These are phyloP conservation scores for Steinernema feltiae DNA, from an alignment of 1,140 invertebrate species.

Conservation along the genomic window DNA sequence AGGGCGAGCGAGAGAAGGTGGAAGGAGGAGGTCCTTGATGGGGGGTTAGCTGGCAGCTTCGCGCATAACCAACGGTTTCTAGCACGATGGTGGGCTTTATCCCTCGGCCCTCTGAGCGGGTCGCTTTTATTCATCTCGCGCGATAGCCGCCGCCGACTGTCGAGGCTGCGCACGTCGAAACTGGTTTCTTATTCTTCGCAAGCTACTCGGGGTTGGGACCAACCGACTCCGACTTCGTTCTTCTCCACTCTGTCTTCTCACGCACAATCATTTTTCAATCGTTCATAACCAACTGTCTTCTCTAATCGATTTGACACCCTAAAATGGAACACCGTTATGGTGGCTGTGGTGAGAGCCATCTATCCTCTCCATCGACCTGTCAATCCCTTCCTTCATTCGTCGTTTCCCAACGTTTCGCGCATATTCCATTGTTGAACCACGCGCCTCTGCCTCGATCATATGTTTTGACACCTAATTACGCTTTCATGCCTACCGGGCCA, in stretches of 20 bases:
- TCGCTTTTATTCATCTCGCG: not conserved
- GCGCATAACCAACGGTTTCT: not conserved
- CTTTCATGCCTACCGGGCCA: not conserved
- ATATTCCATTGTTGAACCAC: not conserved
- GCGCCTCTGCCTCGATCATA: not conserved
- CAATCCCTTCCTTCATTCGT: not conserved
- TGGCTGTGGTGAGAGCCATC: no score
- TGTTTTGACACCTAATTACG: not conserved
- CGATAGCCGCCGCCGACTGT: not conserved
- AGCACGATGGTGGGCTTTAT: not conserved
- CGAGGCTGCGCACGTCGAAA: slow-evolving; percentile 8
- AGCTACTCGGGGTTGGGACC: not conserved
- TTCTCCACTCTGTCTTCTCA: not conserved
- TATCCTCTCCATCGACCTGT: no score
- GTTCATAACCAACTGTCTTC: slow-evolving; percentile 15
- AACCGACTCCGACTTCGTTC: slow-evolving; percentile 12
- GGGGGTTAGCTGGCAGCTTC: not conserved
- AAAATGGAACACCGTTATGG: not conserved
- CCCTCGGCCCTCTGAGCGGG: not conserved
- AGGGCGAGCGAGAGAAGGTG: not conserved
- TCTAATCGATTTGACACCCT: slow-evolving; percentile 14
- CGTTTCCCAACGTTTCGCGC: not conserved
- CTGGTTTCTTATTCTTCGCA: not conserved
- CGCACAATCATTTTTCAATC: slow-evolving; percentile 12
- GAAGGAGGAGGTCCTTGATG: not conserved